Conservation (phyloP, 2,797 vertebrate genomes). For the Gambelia wislizenii region DNA sequence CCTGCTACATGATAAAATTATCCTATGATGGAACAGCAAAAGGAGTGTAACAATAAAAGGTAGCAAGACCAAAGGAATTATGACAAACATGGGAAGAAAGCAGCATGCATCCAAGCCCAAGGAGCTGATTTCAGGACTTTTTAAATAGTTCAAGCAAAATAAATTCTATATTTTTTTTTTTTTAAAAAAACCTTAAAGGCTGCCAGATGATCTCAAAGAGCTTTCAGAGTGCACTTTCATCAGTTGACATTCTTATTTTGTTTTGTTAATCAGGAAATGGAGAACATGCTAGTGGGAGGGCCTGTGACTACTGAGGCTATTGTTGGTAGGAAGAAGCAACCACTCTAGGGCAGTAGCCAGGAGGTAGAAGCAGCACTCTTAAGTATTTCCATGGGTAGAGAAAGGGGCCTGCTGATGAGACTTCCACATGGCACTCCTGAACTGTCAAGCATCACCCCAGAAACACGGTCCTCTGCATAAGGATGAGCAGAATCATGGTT, state of each 20-base stretch:
- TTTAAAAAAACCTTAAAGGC: slow-evolving; percentile 47
- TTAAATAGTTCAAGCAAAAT: slow-evolving; percentile 70
- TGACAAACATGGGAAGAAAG: slow-evolving; percentile 60
- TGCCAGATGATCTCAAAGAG: slow-evolving; percentile 72
- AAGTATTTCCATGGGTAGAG: background rate
- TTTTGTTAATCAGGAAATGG: slow-evolving; percentile 71
- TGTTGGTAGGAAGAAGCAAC: background rate
- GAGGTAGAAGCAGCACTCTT: too few species aligned
- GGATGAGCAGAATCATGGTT: background rate
- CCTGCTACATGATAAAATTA: slow-evolving; percentile 25
- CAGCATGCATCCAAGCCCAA: slow-evolving; percentile 47
- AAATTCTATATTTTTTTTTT: slow-evolving; percentile 51
- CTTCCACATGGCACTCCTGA: too few species aligned
- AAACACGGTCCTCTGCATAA: too few species aligned
- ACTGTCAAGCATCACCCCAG: background rate
- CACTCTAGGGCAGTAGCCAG: too few species aligned
- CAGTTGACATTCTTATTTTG: slow-evolving; percentile 62
- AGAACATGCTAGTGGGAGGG: slow-evolving; percentile 56
- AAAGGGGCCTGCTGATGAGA: background rate
- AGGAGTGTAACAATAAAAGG: slow-evolving; percentile 40
- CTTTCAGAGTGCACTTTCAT: slow-evolving; percentile 68
- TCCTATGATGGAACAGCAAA: background rate
- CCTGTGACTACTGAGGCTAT: background rate
- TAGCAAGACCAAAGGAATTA: slow-evolving; percentile 37
- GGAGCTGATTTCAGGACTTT: slow-evolving; percentile 70